Evolutionary conservation across 2,113 vertebrate genomes (phyloP).

Genomic region (Petromus typicus): DNA sequence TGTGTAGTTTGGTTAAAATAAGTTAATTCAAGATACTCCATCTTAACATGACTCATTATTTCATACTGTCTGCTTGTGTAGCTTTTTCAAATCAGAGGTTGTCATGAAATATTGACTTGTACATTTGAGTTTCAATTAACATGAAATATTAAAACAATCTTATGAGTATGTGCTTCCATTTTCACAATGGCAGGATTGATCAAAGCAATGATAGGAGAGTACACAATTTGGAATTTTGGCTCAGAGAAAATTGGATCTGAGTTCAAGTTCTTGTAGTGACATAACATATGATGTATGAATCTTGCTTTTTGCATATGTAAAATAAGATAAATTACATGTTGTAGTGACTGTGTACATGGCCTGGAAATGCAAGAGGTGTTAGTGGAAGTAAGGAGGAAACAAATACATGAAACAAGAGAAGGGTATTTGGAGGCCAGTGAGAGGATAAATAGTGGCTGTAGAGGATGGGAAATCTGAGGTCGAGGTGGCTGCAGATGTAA

Average conservation of each 20-base stretch:
- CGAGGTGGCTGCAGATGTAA: neutral
- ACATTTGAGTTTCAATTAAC: neutral
- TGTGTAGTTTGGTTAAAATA: neutral
- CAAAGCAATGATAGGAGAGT: neutral
- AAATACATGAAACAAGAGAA: neutral
- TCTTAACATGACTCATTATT: neutral
- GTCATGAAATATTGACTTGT: neutral
- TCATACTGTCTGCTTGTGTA: neutral
- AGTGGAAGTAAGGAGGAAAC: neutral
- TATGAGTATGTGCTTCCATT: neutral
- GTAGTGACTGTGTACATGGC: neutral
- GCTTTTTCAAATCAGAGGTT: neutral
- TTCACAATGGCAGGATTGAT: neutral
- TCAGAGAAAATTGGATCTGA: neutral
- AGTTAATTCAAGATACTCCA: neutral
- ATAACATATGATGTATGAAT: neutral
- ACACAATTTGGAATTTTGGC: neutral
- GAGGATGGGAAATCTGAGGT: neutral
- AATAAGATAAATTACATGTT: conserved; percentile 3
- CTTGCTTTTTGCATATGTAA: neutral
- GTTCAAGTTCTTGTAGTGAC: neutral
- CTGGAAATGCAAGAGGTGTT: neutral
- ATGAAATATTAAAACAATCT: neutral
- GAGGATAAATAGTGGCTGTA: neutral
- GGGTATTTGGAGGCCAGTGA: neutral